Evolutionary conservation across 2,888 invertebrate species (phyloP), one percentile per base, ranked within the genome.

Genomic region (Smittia sp.): DNA sequence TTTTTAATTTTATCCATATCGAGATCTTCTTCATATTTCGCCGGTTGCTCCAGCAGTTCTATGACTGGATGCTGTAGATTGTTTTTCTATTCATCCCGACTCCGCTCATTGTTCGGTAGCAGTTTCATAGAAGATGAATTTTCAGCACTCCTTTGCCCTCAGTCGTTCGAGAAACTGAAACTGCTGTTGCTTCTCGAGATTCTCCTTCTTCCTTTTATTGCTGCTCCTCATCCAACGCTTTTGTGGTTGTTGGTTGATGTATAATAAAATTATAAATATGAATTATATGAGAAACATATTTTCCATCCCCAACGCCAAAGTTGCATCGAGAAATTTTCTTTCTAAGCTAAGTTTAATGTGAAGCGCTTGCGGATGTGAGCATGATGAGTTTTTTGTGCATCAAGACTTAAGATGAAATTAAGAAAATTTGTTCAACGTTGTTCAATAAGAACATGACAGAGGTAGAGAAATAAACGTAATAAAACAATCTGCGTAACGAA

Each of bases 1-100:
- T 63, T 39, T 38, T 72, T 72, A 72, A 72, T 72, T 72, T 72
- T 70, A 58, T 18, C 72, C 62, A 62, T 72, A 72, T 72, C 72
- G 58, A 62, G 62, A 72, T 72, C 62, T 38, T 62, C 72, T 72
- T 72, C 72, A 32, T 72, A 32, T 72, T 72, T 20, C 38, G 41
- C 15, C 15, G 22, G 69, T 25, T 54, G 32, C 24, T 68, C 13
- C 41, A 52, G 52, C 54, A 27, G 54, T 13, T 58, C 38, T 38
- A 27, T 38, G 20, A 41, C 22, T 41, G 18, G 22, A n/a, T 27
- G 52, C 69, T 52, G 52, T 62, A 72, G 62, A 62, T 72, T 72
- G 62, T 54, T 72, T 72, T 72, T 72, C 62, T 72, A 72, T 72
- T 72, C 72, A 58, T 72, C 62, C 52, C 22, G 18, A 22, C 20